These are phyloP conservation scores for Neotoma lepida DNA, from an alignment of 2,113 vertebrate species.

Conservation along the genomic window DNA sequence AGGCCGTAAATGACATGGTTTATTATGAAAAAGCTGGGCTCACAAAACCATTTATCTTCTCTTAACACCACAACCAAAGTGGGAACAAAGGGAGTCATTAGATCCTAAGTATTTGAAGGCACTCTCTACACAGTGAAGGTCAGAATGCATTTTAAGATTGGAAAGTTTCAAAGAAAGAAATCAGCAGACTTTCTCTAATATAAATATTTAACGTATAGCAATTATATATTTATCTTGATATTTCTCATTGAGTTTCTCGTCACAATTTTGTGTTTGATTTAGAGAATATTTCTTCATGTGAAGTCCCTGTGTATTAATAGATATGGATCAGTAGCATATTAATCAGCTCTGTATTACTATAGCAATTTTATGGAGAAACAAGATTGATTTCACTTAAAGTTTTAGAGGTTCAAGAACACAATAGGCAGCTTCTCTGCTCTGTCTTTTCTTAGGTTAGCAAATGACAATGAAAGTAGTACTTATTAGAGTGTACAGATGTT, in stretches of 20 bases:
- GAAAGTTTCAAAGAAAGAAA: neutral
- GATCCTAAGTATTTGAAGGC: neutral
- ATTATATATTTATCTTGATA: neutral
- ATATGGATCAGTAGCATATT: neutral
- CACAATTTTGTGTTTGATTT: neutral
- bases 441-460: neutral
- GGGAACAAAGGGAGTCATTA: neutral
- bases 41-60: neutral
- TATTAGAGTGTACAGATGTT: no score
- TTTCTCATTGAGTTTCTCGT: neutral
- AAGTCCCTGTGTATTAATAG: neutral
- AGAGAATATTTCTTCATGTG: neutral
- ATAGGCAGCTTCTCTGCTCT: no score
- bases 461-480: accelerated
- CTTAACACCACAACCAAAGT: neutral
- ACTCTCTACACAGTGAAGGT: neutral
- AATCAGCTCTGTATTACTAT: neutral
- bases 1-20: neutral
- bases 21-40: neutral
- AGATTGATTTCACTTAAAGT: neutral
- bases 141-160: neutral
- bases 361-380: neutral
- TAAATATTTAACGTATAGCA: neutral
- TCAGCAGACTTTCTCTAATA: neutral
- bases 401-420: neutral